Evolutionary conservation across 2,797 vertebrate species (phyloP), one percentile per base, ranked within the genome.

Genomic region (Caiman crocodilus): DNA sequence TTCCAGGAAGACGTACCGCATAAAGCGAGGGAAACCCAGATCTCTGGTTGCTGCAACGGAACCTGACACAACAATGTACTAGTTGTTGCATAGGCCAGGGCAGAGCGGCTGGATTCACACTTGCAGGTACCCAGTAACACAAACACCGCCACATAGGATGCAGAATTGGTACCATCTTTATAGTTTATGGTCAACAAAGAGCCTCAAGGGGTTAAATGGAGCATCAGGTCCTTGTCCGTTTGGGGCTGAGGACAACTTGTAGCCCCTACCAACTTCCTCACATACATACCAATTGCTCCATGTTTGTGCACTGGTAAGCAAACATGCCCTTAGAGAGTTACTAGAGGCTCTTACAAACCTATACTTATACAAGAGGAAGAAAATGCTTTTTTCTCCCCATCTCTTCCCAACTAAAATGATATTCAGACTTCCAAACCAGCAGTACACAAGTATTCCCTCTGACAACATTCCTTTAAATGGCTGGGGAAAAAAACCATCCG

Each of bases 381-480:
- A 82, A 3, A 2, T 5, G 8, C 42, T 50, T 10, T 50, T 11
- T 50, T 50, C 42, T n/a, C n/a, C n/a, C n/a, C 42, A 50, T 83
- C 7, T 56, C 5, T 20, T 8, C 15, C 25, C 79, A 7, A 20
- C 73, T 85, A 94, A 82, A 91, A 58, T 23, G 7, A 67, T 92
- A 78, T 30, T 57, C 85, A 63, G 8, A 18, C 30, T 82, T 56
- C 50, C 60, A 42, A 35, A 78, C 16, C 57, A 77, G 55, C 65
- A 35, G n/a, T 89, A 92, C 28, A 73, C 32, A 86, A 92, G 59
- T n/a, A 79, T 64, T 94, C 92, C 85, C n/a, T 92, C 82, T 64
- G 71, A 90, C 5, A 87, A n/a, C 50, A 81, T 26, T 90, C 23
- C 35, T 91, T 76, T 61, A 14, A 83, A 16, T 55, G 35, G 67